These are phyloP conservation scores for Macrobrachium nipponense DNA, from an alignment of 1,140 invertebrate species.

Conservation along the genomic window DNA sequence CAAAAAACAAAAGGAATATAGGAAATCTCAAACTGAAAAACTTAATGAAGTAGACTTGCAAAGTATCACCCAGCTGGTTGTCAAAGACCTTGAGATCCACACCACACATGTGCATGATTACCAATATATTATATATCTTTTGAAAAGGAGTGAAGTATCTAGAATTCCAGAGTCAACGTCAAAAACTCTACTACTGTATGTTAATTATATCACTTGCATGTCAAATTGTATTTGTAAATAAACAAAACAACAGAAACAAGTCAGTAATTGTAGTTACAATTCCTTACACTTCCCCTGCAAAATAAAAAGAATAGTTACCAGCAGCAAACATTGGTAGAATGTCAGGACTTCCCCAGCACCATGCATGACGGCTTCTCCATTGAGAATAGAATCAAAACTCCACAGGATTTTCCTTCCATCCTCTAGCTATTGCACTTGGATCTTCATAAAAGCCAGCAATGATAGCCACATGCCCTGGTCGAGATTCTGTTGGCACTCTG, in stretches of 20 bases:
- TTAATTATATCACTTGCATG: no score
- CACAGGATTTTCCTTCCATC: constrained; percentile 97
- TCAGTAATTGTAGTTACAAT: background rate
- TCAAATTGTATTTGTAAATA: constrained; percentile 23
- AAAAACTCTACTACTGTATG: no score
- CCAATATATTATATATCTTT: no score
- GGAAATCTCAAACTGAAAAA: no score
- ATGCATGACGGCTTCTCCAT: constrained; percentile 83
- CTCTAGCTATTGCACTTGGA: constrained; percentile 94
- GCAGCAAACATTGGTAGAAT: constrained; percentile 92
- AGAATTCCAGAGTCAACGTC: no score
- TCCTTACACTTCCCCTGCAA: no score
- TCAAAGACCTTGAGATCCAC: no score
- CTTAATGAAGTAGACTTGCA: no score
- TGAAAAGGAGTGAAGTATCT: no score
- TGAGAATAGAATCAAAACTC: constrained; percentile 98
- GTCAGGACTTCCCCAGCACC: constrained; percentile 95
- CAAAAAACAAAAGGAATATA: background rate
- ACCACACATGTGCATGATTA: no score
- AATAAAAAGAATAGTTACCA: constrained; percentile 69
- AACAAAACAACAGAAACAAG: background rate
- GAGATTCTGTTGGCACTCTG: constrained; percentile 96
- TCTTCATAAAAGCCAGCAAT: constrained; percentile 98
- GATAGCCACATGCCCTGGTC: constrained; percentile 96
- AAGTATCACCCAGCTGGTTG: no score